Percentiles rank a stretch among this genome's conserved stretches.
These are phyloP conservation scores for Papilio xuthus DNA, from an alignment of 1,140 invertebrate genomes.

Conservation along the genomic window DNA sequence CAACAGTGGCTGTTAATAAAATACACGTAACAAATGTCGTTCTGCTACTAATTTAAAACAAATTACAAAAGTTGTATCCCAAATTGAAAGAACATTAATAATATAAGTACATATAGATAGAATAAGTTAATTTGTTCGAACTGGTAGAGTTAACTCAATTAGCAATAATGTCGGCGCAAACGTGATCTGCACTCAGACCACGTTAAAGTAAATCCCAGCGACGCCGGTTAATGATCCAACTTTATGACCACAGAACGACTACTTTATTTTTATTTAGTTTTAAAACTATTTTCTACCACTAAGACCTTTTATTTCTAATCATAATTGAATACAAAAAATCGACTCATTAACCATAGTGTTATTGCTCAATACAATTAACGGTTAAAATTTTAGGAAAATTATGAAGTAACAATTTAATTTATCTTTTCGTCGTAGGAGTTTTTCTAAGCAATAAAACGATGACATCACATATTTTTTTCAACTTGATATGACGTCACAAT, in stretches of 20 bases:
- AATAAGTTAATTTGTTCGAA: slow-evolving; percentile 2
- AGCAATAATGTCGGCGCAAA: slow-evolving; percentile 25
- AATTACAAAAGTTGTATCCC: neutral
- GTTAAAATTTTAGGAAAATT: too few species aligned
- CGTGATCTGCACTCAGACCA: slow-evolving; percentile 23
- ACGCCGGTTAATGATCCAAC: slow-evolving; percentile 19
- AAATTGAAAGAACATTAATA: neutral
- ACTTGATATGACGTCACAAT: neutral
- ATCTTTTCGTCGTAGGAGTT: too few species aligned
- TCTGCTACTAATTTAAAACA: neutral
- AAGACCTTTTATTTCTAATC: neutral
- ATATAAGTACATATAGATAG: neutral
- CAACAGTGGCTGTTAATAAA: too few species aligned
- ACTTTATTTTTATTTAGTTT: slow-evolving; percentile 12
- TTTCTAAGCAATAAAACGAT: too few species aligned
- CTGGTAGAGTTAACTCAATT: slow-evolving; percentile 18
- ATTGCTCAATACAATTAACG: too few species aligned
- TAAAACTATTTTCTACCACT: slow-evolving; percentile 11
- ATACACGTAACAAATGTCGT: too few species aligned
- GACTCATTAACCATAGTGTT: too few species aligned
- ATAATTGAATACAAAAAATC: neutral
- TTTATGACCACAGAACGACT: slow-evolving; percentile 2
- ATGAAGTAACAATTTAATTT: too few species aligned
- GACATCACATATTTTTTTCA: too few species aligned
- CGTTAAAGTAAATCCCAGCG: slow-evolving; percentile 16